Evolutionary conservation across 2,113 vertebrate genomes (phyloP), one percentile per base, ranked within the genome.

Genomic region (Neogale vison): DNA sequence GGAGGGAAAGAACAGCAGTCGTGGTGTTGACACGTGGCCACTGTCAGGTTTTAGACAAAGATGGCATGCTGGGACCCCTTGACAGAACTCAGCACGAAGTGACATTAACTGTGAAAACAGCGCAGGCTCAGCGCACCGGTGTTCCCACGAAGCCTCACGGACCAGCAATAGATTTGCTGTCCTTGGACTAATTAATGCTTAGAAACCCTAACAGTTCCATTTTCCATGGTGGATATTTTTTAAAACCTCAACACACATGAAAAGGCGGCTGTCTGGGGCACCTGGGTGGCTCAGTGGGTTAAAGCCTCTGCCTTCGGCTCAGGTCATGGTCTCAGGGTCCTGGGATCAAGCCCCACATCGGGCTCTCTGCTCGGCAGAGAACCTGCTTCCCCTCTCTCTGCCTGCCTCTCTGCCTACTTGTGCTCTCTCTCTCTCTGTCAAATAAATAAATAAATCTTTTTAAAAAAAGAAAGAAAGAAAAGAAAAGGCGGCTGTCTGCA

Each of bases 201-300:
- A 59, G 42, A 93, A 93, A 74, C 47, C 63, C 24, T 29, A 45
- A 21, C 31, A 11, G 0, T 39, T 88, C 42, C 63, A 61, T 61
- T 82, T 82, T 17, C 83, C 80, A 65, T 72, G 69, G 39, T 45
- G 69, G 84, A 21, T 71, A 20, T 45, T 55, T 91, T 87, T 84
- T 47, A 67, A 42, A 82, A 69, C 39, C 45, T 95, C 36, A 83
- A 42, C 26, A 67, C 14, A 90, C 63, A 23, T 9, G 29, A 77
- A 81, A 92, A 65, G 47, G 42, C 55, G 4, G 4, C 72, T 21
- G 23, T 21, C 72, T 69, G 7, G 15, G 50, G 50, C 1, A 1
- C 4, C 50, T 52, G 50, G 50, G 50, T 52, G 50, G 50, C 50
- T 52, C 50, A 52, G 50, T 52, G 50, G 50, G 50, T 52, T 52